Conservation (phyloP, 2,888 invertebrate genomes). For the Acronicta leporina region DNA sequence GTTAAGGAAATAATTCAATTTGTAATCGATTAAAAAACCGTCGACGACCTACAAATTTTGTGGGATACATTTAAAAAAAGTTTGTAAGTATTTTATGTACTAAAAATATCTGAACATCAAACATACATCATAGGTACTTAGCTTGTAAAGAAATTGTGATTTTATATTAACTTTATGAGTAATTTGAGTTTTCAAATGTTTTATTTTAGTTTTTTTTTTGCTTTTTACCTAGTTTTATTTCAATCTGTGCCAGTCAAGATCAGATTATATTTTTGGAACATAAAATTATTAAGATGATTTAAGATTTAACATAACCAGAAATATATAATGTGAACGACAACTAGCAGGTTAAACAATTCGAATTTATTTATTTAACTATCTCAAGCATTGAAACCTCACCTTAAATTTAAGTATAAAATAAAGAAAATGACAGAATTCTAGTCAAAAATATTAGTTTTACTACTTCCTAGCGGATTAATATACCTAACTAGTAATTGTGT, state of each 20-base stretch:
- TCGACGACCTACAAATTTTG: constrained; percentile 46
- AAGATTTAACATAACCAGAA: no score
- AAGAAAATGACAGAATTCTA: background rate
- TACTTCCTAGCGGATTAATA: constrained; percentile 36
- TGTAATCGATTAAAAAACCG: constrained; percentile 1
- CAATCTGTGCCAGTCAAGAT: background rate
- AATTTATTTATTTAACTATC: no score
- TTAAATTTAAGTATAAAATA: constrained; percentile 13
- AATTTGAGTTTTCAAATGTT: background rate
- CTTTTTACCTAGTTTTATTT: background rate
- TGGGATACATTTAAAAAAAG: constrained; percentile 31
- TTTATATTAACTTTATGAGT: constrained; percentile 21
- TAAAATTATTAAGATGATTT: no score
- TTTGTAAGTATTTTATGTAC: constrained; percentile 30
- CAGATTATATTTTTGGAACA: background rate
- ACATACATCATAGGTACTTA: constrained; percentile 16
- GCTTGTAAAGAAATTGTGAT: constrained; percentile 5
- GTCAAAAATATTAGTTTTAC: constrained; percentile 13
- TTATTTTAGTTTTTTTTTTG: background rate
- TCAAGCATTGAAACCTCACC: no score
- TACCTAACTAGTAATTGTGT: constrained; percentile 37
- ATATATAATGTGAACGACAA: no score
- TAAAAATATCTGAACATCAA: constrained; percentile 33
- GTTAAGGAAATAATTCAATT: constrained; percentile 13
- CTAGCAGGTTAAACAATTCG: no score